A percentile compares a stretch with the other conserved stretches of the same genome.
These are phyloP conservation scores for Centropus bengalensis DNA, from an alignment of 2,113 vertebrate genomes.

Conservation along the genomic window DNA sequence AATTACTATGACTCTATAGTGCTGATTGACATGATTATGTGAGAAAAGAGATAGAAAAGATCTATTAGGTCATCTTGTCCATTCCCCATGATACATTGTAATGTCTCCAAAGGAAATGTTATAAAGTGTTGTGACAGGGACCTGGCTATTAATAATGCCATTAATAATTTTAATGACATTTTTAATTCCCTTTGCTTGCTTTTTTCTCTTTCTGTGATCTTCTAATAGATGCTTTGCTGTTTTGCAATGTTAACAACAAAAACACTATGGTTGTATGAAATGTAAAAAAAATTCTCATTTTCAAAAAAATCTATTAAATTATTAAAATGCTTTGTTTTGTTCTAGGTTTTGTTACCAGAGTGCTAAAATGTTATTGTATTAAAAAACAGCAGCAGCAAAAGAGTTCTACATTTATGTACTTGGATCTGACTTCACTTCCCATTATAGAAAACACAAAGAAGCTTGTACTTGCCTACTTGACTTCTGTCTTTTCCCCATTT, in stretches of 20 bases:
- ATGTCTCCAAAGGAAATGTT: constrained; percentile 19
- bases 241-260: background rate
- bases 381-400: background rate
- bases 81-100: constrained; percentile 11
- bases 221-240: background rate
- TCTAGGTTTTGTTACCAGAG: background rate
- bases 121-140: constrained; percentile 30
- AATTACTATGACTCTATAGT: background rate
- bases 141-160: constrained; percentile 10
- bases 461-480: background rate
- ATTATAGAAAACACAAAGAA: background rate
- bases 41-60: constrained; percentile 34
- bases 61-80: constrained; percentile 39
- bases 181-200: background rate
- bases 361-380: background rate
- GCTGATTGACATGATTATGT: constrained; percentile 41
- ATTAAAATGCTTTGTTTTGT: background rate
- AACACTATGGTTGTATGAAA: background rate
- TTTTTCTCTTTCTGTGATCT: background rate
- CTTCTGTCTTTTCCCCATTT: background rate
- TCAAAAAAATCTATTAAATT: background rate
- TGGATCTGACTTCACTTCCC: background rate
- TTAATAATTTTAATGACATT: constrained; percentile 20
- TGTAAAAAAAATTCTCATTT: background rate
- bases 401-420: background rate